Evolutionary conservation across 2,888 invertebrate genomes (phyloP), one percentile per base, ranked within the genome.

Genomic region (Dexiosoma caninum): DNA sequence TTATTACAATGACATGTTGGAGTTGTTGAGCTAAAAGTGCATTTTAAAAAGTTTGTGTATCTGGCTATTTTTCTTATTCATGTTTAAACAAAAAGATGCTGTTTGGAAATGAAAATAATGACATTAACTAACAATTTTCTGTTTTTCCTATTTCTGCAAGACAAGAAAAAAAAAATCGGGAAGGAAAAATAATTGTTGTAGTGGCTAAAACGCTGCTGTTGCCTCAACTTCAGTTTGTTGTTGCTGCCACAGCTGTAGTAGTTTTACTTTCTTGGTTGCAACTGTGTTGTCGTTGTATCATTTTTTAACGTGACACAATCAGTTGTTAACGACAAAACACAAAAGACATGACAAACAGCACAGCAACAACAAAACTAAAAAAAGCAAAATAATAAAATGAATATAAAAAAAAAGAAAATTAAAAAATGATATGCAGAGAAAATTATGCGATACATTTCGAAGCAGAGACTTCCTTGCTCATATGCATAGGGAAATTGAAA

Each of bases 271-370:
- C 44, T 42, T 53, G 40, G 62, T 19, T 59, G 40, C 32, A 57
- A 27, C 49, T 30, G 30, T 53, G 67, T 57, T 71, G 67, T 67
- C 40, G 76, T 62, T 72, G 77, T 81, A 72, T 66, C 30, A 69
- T 46, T 72, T 71, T n/a, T 66, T 67, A 72, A 69, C 77, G 81
- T 77, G 81, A 81, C 81, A 81, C 81, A 77, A 77, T 81, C 71
- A 72, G 62, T 81, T 81, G 81, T 72, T 72, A 77, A 77, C 78
- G 62, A 51, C 51, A 32, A 69, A 27, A 55, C 66, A 67, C 44
- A 77, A 9, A 51, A 67, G 30, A 64, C 57, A 70, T 37, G 69
- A 64, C 62, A 71, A 66, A 46, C 66, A 53, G 60, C 53, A 40
- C 35, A 57, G 27, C 16, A 69, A n/a, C n/a, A n/a, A n/a, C 59